Conservation (phyloP, 2,888 invertebrate species). For the Onchidella celtica region DNA sequence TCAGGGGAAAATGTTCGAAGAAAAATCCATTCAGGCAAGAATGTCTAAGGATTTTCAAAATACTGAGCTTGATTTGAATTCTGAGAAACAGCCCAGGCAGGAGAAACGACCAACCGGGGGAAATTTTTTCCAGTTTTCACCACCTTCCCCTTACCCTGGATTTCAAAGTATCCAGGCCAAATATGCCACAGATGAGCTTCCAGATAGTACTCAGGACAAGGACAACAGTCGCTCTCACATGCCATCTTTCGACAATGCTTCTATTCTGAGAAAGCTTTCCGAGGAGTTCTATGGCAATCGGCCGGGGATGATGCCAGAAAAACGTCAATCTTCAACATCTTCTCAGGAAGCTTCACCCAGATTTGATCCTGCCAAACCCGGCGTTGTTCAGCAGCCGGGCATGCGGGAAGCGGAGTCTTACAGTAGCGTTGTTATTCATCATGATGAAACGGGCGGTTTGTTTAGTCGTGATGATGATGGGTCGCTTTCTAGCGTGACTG, state of each 20-base stretch:
- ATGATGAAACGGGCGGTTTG: conserved; percentile 62
- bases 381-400: conserved; percentile 56
- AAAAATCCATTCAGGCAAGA: conserved; percentile 60
- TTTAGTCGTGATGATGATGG: conserved; percentile 70
- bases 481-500: conserved; percentile 61
- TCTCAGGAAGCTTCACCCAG: conserved; percentile 60
- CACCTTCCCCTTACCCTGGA: conserved; percentile 34
- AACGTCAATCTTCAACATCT: conserved; percentile 47
- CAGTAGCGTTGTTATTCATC: conserved; percentile 72
- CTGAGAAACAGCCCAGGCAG: background rate
- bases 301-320: conserved; percentile 49
- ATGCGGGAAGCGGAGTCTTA: conserved; percentile 72
- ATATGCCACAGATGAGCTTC: conserved; percentile 54
- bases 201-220: background rate
- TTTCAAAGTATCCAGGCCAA: conserved; percentile 56
- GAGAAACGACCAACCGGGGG: background rate
- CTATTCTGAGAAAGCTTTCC: conserved; percentile 73
- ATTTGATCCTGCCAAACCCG: conserved; percentile 24
- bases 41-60: conserved; percentile 52
- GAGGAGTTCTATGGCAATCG: conserved; percentile 70
- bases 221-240: background rate
- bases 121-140: too few species aligned
- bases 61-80: background rate
- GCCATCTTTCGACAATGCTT: conserved; percentile 55
- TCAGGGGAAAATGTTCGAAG: conserved; percentile 51